Conservation (phyloP, 2,888 invertebrate species). For the Eristalinus aeneus region DNA sequence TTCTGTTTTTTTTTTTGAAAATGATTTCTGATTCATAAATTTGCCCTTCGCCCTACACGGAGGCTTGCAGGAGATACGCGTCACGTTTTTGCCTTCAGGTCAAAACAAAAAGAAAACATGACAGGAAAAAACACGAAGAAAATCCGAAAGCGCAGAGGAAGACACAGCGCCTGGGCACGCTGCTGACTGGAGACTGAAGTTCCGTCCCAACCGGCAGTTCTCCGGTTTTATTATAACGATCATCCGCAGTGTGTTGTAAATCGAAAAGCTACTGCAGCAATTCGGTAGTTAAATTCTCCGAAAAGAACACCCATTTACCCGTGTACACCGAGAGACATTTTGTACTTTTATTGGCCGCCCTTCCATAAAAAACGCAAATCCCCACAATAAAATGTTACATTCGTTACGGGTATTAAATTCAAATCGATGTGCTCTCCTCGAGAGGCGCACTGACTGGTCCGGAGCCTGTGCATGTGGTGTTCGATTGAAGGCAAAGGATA, state of each 20-base stretch:
- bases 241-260: slow-evolving; percentile 64
- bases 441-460: neutral
- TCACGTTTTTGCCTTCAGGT: slow-evolving; percentile 39
- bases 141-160: neutral
- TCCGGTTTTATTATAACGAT: slow-evolving; percentile 54
- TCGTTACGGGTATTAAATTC: slow-evolving; percentile 66
- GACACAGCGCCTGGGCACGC: neutral
- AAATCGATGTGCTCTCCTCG: slow-evolving; percentile 56
- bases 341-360: slow-evolving; percentile 59
- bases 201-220: neutral
- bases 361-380: slow-evolving; percentile 54
- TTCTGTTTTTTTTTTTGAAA: neutral
- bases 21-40: slow-evolving; percentile 65
- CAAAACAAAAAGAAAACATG: slow-evolving; percentile 17
- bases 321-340: slow-evolving; percentile 50
- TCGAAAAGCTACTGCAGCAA: slow-evolving; percentile 63
- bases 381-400: slow-evolving; percentile 67
- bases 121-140: neutral
- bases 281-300: slow-evolving; percentile 59
- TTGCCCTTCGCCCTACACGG: slow-evolving; percentile 6
- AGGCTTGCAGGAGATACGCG: neutral
- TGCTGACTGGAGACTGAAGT: slow-evolving; percentile 1
- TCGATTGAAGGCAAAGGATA: neutral
- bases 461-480: neutral
- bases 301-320: slow-evolving; percentile 50